Evolutionary conservation across 2,888 invertebrate species (phyloP).

Genomic region (Apodemia hepburni): DNA sequence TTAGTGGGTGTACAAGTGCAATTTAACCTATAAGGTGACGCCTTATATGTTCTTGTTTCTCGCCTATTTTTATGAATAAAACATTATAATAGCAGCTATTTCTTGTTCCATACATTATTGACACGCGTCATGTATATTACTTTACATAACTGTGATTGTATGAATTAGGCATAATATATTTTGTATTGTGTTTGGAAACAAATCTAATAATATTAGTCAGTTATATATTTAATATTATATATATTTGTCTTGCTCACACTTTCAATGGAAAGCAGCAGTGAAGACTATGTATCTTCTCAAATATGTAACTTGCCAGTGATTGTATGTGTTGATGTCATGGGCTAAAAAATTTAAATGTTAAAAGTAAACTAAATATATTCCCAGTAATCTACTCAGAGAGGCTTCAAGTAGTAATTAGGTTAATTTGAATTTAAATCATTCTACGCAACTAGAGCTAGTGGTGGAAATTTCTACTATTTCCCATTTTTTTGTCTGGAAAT

Average conservation of each 20-base stretch:
- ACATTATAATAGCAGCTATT: neutral
- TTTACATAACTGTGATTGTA: constrained; percentile 7
- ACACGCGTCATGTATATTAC: neutral
- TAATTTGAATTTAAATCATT: neutral
- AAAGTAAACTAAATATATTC: neutral
- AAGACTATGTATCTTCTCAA: constrained; percentile 35
- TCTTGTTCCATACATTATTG: neutral
- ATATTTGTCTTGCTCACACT: constrained; percentile 47
- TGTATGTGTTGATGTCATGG: neutral
- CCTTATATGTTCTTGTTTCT: neutral
- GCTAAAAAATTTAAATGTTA: neutral
- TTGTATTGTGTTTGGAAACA: neutral
- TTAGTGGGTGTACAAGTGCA: too few relatives aligned
- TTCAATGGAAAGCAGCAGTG: constrained; percentile 47
- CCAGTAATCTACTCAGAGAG: neutral
- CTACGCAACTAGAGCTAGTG: too few relatives aligned
- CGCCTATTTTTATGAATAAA: neutral
- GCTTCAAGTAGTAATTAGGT: neutral
- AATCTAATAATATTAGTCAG: neutral
- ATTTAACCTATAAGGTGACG: neutral
- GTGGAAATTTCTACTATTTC: too few relatives aligned
- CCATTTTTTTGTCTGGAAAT: too few relatives aligned
- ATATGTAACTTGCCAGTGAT: constrained; percentile 5
- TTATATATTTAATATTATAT: neutral
- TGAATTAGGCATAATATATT: constrained; percentile 11